Conservation (phyloP, 2,113 vertebrate species). For the Xenopus laevis region DNA sequence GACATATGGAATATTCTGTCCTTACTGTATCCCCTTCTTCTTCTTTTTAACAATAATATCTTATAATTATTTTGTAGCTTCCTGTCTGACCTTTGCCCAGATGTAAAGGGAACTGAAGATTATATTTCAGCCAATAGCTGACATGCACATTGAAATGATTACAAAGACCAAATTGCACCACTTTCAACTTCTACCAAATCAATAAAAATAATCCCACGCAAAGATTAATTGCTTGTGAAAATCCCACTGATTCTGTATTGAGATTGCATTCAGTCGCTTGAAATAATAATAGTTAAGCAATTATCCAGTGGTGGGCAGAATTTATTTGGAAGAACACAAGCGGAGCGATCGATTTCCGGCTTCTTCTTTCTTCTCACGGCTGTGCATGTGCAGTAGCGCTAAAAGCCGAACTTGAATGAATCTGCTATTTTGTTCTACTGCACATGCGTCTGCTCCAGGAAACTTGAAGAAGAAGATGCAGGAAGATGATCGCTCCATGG, state of each 20-base stretch:
- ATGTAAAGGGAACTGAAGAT: not conserved
- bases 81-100: not conserved
- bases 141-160: slow-evolving; percentile 11
- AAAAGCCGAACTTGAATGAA: no score
- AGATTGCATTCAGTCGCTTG: not conserved
- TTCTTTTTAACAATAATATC: not conserved
- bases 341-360: no score
- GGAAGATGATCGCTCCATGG: no score
- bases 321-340: no score
- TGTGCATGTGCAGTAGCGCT: no score
- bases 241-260: not conserved
- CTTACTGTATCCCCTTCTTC: not conserved
- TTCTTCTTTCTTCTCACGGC: no score
- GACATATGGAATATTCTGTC: not conserved
- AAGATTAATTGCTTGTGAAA: slow-evolving; percentile 13
- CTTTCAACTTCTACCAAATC: not conserved
- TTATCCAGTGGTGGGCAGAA: no score
- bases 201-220: not conserved
- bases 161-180: not conserved
- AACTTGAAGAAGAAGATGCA: no score
- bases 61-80: not conserved
- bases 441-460: no score
- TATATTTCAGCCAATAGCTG: not conserved
- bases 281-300: no score
- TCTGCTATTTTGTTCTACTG: no score